These are phyloP conservation scores for Calyptommatus sinebrachiatus DNA, from an alignment of 2,113 vertebrate genomes.

Conservation along the genomic window DNA sequence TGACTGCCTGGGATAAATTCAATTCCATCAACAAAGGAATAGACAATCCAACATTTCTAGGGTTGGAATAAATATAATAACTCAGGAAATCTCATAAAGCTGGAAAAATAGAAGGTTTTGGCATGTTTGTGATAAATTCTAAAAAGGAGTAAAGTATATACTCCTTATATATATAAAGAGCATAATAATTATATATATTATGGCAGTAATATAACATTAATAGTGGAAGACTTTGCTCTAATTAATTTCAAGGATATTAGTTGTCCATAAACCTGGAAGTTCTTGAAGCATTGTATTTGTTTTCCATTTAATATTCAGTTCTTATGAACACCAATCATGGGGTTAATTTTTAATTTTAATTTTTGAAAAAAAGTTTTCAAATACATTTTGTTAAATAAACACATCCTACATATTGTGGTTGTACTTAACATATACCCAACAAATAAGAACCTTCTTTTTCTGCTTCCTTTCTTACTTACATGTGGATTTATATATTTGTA, in stretches of 20 bases:
- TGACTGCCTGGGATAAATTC: not conserved
- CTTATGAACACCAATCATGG: conserved; percentile 50
- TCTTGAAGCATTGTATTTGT: conserved; percentile 47
- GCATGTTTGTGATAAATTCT: too few species aligned
- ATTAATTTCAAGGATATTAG: not conserved
- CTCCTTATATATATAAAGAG: too few species aligned
- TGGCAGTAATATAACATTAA: not conserved
- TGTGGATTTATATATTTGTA: not conserved
- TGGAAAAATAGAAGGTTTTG: not conserved
- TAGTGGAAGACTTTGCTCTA: not conserved
- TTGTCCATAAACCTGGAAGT: conserved; percentile 22
- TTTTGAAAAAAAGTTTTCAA: conserved; percentile 57
- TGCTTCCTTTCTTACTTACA: too few species aligned
- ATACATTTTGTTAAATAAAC: conserved; percentile 76
- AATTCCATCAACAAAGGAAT: not conserved
- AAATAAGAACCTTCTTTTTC: not conserved
- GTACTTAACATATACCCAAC: not conserved
- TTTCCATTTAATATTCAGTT: conserved; percentile 20
- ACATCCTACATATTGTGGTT: conserved; percentile 49
- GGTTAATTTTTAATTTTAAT: conserved; percentile 47
- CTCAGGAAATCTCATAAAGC: not conserved
- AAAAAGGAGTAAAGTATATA: not conserved
- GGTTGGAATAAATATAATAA: not conserved
- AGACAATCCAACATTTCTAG: not conserved
- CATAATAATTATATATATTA: too few species aligned